These are phyloP conservation scores for Protomyctophum bolini DNA, from an alignment of 2,113 vertebrate species.

Conservation along the genomic window DNA sequence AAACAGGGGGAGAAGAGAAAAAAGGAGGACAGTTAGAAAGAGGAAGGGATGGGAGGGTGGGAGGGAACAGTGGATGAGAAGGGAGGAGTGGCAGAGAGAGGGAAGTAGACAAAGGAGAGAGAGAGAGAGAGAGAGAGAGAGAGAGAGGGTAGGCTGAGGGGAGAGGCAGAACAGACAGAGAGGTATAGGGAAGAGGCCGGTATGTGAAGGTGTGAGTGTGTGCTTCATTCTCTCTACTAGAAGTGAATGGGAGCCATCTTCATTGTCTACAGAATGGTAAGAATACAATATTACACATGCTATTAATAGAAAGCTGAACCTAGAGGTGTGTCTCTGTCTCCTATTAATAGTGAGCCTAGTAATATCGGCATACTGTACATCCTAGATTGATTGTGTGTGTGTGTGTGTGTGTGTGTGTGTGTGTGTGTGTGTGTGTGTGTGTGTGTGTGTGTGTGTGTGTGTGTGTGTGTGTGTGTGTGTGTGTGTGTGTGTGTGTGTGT, in stretches of 20 bases:
- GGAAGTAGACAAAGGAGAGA: slow-evolving; percentile 32
- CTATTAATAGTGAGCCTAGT: neutral
- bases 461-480: neutral
- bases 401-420: no score
- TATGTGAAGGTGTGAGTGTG: slow-evolving; percentile 26
- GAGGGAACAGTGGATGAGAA: slow-evolving; percentile 18
- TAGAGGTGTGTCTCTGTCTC: no score
- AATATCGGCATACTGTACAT: no score
- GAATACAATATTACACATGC: slow-evolving; percentile 8
- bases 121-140: neutral
- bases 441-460: neutral
- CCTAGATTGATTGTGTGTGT: no score
- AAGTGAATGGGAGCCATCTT: slow-evolving; percentile 53
- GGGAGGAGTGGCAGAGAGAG: slow-evolving; percentile 22
- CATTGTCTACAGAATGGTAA: slow-evolving; percentile 65
- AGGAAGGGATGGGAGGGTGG: slow-evolving; percentile 33
- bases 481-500: neutral
- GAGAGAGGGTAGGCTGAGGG: slow-evolving; percentile 18
- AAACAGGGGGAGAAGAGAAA: neutral
- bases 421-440: no score
- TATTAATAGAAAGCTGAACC: no score
- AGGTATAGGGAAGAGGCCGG: neutral
- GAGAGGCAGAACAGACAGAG: slow-evolving; percentile 29
- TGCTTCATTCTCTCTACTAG: slow-evolving; percentile 44
- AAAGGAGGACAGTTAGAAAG: slow-evolving; percentile 13